These are phyloP conservation scores for Chaetops frenatus DNA, from an alignment of 2,113 vertebrate genomes.

Conservation along the genomic window DNA sequence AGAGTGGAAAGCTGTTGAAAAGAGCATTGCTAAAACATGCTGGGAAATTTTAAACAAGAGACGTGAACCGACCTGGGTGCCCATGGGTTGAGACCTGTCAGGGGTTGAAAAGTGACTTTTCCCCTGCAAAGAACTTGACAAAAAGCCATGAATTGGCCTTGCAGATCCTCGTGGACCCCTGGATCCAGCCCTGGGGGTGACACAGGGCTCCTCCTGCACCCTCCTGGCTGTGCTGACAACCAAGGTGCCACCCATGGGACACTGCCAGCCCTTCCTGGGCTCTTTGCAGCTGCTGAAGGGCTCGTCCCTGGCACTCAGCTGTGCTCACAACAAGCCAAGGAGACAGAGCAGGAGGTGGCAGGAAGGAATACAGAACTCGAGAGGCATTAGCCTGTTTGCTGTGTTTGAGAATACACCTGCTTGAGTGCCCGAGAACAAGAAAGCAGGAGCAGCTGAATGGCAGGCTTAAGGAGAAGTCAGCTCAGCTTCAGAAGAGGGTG, in stretches of 20 bases:
- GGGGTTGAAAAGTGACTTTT: too few relatives aligned
- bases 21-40: not conserved
- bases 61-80: too few relatives aligned
- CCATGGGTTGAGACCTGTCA: too few relatives aligned
- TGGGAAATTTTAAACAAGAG: not conserved
- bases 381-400: constrained; percentile 45
- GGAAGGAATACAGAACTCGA: constrained; percentile 32
- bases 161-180: not conserved
- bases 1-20: not conserved
- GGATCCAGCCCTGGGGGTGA: not conserved
- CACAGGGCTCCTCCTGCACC: fast-evolving
- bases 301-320: not conserved
- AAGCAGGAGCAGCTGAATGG: not conserved
- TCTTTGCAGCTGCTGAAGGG: not conserved
- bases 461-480: constrained; percentile 24
- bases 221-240: not conserved
- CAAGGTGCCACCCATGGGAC: not conserved
- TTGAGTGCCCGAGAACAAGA: constrained; percentile 46
- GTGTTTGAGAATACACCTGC: constrained; percentile 26
- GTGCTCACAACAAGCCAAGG: not conserved
- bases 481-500: constrained; percentile 2
- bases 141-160: not conserved
- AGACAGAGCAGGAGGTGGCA: not conserved
- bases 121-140: too few relatives aligned
- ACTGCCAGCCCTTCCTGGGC: not conserved